Base-by-base conservation (phyloP, 53 echinoderm and acorn worm species). In the Stichopus horrens region DNA sequence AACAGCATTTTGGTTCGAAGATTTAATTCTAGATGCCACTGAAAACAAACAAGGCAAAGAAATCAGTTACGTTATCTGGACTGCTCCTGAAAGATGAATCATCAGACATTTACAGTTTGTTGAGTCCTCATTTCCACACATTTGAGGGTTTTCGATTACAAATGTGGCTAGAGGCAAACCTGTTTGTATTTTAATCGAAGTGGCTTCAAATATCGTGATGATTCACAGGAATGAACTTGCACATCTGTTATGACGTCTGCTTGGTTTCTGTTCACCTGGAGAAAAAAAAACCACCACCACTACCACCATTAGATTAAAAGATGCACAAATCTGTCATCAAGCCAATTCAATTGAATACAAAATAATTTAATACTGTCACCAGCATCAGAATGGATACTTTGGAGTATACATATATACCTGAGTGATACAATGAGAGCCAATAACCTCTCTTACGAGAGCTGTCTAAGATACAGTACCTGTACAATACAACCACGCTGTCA, bases 231-330 rank as follows among this genome's bases (percentile, higher is more conserved):
- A 76, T 74, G 66, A 53, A 93, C 88, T n/a, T 21, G 76, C 18
- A 90, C 93, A 67, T 93, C 90, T 21, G 88, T 56, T 81, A 93
- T 90, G 11, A 77, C 14, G n/a, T 88, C 93, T 23, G 90, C 88
- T 54, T 79, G 18, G 54, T 55, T 79, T 55, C 53, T 79, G 55
- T 79, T 79, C 4, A 53, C 54, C 79, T 79, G 20, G 53, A 55
- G 51, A 51, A 52, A 79, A 79, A 53, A 19, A 6, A 8, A 79
- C n/a, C n/a, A 7, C 51, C 16, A 9, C 9, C 9, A 60, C 13
- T 60, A 60, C 10, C 37, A 37, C 37, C 63, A 9, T 10, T 16
- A 63, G 11, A 63, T 0, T 63, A 16, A 13, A 60, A 16, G 11
- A 13, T 13, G 10, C 16, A 63, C 16, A 63, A 63, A 63, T 63